Evolutionary conservation across 2,113 vertebrate species (phyloP), one percentile per base, ranked within the genome.

Genomic region (Pomatorhinus ruficollis): DNA sequence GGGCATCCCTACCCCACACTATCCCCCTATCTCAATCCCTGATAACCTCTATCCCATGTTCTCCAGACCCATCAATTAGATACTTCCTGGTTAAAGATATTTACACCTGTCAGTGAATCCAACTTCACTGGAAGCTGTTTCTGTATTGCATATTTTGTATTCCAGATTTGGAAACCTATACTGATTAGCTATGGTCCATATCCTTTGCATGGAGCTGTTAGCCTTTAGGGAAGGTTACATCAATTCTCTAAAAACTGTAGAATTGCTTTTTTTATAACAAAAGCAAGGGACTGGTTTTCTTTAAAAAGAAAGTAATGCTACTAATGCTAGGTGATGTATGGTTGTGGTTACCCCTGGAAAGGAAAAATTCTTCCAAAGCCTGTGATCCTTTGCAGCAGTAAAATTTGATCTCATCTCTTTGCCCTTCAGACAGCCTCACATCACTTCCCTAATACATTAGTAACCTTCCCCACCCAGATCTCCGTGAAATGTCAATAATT

Each of bases 401-500:
- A 92, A 89, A 69, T 75, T 89, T 60, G 76, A 68, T 80, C 59
- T 90, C 54, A 70, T 74, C 22, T 76, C 52, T 95, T 90, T 85
- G 89, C 79, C 95, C 94, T 94, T 92, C 76, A 88, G 78, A 77
- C 71, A 92, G 79, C 42, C 47, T 87, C 1, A 0, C 35, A 44
- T 82, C 77, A 42, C 33, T 95, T 42, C 27, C 44, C 8, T 75
- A 56, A 44, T 91, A 53, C 40, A 61, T 91, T 89, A 76, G 78
- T 87, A 91, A 91, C 40, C 31, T 82, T 94, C 49, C n/a, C 40
- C 61, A 84, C 52, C 44, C 77, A 89, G 86, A 87, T 83, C 74
- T 89, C 81, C 37, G 61, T 24, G 53, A 87, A 94, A 91, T 39
- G 69, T 78, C 94, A 91, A 75, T 95, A 95, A 87, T 84, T 91